Evolutionary conservation across 1,140 invertebrate genomes (phyloP), one percentile per base, ranked within the genome.

Genomic region (Heliconius eleuchia): DNA sequence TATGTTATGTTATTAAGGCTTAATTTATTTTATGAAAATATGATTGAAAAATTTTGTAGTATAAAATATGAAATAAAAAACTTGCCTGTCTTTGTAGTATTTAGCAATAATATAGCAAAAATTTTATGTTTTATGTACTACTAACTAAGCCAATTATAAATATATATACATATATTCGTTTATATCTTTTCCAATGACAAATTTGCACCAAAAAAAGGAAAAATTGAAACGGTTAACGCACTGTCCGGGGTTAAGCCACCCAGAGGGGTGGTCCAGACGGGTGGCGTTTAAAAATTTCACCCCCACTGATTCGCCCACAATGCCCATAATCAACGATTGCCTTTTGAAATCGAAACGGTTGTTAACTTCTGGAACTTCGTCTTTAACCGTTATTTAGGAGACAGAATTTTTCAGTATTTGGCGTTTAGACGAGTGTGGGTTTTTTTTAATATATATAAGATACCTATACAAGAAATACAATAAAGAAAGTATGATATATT

Each of bases 231-330:
- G 60, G 60, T 66, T 66, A 66, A 66, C 60, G 60, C 60, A 66
- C 77, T 79, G 80, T 78, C 79, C 81, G 66, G 75, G 78, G 81
- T 78, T 75, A 74, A 80, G 46, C 46, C 77, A 72, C 71, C 52
- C 76, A 66, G 74, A 57, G 73, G 80, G 73, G 57, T 72, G 80
- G 86, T 84, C 81, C 87, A 90, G 89, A 90, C 86, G 88, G 89
- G 90, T 84, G 90, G 88, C 87, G 88, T 91, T 94, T 94, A 93
- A 92, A 94, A 94, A 94, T 93, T 94, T 94, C 89, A 91, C 88
- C 88, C 80, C 91, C 92, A 89, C 85, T 90, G 91, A 78, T 80
- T 89, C 86, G 72, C 83, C 80, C 85, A 93, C 91, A 94, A 92
- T 94, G 86, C 79, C 87, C 88, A 90, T 91, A 92, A 94, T 94